phyloP scores from a whole-genome alignment of 2,888 invertebrate species.

The Strigamia transsilvanica region DNA sequence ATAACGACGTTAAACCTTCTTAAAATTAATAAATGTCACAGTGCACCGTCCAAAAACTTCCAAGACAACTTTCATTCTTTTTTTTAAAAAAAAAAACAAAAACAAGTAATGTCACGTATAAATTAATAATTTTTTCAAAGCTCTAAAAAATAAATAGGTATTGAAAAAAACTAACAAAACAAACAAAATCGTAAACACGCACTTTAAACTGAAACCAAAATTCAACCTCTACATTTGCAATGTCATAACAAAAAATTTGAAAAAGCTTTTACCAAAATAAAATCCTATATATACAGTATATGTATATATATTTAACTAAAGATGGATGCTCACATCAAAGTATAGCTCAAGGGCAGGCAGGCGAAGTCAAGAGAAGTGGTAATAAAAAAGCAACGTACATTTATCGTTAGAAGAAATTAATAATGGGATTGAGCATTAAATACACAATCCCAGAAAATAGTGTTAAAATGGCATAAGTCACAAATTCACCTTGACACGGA shows the following conservation, averaged over 20 bases:
- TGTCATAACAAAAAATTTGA: not conserved
- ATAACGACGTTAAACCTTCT: not conserved
- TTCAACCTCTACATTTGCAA: not conserved
- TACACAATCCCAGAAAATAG: not conserved
- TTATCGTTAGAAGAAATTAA: no score
- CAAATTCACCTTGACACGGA: no score
- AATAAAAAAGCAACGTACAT: not conserved
- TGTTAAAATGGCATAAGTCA: no score
- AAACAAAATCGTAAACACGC: not conserved
- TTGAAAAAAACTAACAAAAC: no score
- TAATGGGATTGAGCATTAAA: not conserved
- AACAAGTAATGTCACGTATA: no score
- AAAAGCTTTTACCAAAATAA: not conserved
- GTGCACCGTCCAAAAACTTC: not conserved
- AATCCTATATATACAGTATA: not conserved
- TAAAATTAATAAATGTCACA: slow-evolving; percentile 20
- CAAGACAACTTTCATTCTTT: not conserved
- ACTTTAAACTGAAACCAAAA: not conserved
- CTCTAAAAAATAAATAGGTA: no score
- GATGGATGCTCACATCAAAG: not conserved
- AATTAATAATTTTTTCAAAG: no score
- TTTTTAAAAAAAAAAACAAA: no score
- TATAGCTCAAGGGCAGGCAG: not conserved
- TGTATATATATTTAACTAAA: not conserved
- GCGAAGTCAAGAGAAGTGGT: not conserved